Evolutionary conservation across 2,888 invertebrate species (phyloP), one percentile per base, ranked within the genome.

Genomic region (Agonopterix alstromeriana): DNA sequence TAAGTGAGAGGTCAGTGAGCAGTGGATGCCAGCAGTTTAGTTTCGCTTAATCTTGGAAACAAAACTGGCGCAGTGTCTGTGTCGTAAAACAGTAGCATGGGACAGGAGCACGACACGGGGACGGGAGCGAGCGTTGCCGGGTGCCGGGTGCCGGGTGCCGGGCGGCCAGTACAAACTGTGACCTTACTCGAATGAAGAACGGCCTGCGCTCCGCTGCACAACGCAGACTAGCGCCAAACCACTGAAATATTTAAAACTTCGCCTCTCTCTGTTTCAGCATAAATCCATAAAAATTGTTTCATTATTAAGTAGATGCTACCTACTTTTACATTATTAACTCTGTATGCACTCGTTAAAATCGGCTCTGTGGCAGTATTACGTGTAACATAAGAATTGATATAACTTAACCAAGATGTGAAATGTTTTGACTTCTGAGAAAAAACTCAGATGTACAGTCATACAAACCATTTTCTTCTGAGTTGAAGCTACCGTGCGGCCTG

Each of bases 21-120:
- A 38, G 38, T 38, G n/a, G n/a, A 38, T 42, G 73, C 72, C 70
- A 73, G 78, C 72, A 76, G 75, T 81, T 80, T 79, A 76, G 77
- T 79, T 81, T 73, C 67, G 82, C 74, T 79, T 80, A 82, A 82
- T 85, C 82, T 82, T 82, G 77, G 60, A 77, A 80, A 79, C 79
- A 76, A 77, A 80, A 78, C 72, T 70, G 70, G 73, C 66, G 67
- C 65, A 66, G 67, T 67, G 75, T 77, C 73, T 78, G 77, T 79
- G 73, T 77, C 75, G 80, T 80, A 79, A 82, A 82, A 76, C 70
- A 77, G 67, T 63, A 63, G 65, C 65, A 58, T 50, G 65, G 60
- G 68, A 70, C 70, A 61, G 27, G 27, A 27, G 27, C 27, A 27
- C 27, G 27, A 27, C 27, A 27, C 27, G 27, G 27, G 27, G 27